These are phyloP conservation scores for Ctenochaetus hawaiiensis DNA, from an alignment of 2,797 vertebrate genomes.

Conservation along the genomic window DNA sequence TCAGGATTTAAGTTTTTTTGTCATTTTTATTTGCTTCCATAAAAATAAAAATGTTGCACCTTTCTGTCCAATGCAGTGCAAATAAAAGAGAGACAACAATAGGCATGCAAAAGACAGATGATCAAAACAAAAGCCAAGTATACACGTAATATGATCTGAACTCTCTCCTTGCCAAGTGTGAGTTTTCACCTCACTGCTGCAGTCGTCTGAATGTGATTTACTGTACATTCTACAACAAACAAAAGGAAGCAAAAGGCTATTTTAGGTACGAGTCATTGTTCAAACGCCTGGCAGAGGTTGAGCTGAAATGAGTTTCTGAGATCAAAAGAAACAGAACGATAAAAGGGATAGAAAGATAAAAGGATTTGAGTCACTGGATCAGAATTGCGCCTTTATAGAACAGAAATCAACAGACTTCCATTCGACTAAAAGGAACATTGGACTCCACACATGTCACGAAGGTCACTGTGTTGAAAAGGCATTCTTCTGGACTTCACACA, in stretches of 20 bases:
- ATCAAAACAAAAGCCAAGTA: no score
- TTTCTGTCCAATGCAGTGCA: no score
- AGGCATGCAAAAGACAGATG: no score
- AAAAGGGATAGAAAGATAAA: conserved; percentile 70
- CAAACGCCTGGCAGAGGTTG: conserved; percentile 50
- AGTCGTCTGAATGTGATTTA: conserved; percentile 47
- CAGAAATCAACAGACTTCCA: conserved; percentile 64
- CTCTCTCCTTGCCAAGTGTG: conserved; percentile 7
- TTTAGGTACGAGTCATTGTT: conserved; percentile 44
- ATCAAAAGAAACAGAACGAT: conserved; percentile 75
- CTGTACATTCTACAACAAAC: conserved; percentile 53
- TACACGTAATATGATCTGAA: neutral
- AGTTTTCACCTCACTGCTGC: conserved; percentile 26
- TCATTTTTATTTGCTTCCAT: no score
- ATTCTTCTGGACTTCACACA: conserved; percentile 28
- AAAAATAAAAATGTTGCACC: no score
- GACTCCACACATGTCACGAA: conserved; percentile 37
- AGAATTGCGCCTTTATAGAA: conserved; percentile 47
- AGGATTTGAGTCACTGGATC: conserved; percentile 65
- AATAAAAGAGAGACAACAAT: no score
- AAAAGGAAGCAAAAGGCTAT: conserved; percentile 52
- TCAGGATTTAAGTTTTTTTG: neutral
- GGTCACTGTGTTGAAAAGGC: conserved; percentile 49
- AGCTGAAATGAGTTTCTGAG: conserved; percentile 73
- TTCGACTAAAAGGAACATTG: conserved; percentile 24